phyloP scores from a whole-genome alignment of 2,797 vertebrate genomes.

The Sciurus carolinensis region DNA sequence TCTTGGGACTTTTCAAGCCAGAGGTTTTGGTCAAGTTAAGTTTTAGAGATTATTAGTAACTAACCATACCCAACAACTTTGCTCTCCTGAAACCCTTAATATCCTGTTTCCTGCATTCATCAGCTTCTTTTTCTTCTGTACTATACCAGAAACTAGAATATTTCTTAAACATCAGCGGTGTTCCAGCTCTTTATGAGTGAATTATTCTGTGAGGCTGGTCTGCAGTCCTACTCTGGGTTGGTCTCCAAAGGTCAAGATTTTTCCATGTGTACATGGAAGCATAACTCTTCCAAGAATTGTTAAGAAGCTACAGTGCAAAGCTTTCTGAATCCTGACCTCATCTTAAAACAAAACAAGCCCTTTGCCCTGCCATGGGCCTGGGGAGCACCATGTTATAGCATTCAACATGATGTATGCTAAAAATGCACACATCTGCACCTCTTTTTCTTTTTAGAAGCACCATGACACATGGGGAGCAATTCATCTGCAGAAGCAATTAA shows the following conservation, averaged over 20 bases:
- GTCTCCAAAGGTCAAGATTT: background rate
- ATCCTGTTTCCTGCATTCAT: background rate
- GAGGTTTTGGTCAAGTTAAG: background rate
- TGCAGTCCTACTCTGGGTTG: background rate
- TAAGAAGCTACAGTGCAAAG: background rate
- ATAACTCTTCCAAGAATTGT: background rate
- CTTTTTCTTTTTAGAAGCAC: background rate
- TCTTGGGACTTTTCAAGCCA: background rate
- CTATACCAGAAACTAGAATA: background rate
- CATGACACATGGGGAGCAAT: background rate
- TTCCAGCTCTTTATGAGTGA: background rate
- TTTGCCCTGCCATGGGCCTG: background rate
- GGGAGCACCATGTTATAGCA: background rate
- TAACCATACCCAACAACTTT: background rate
- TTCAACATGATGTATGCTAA: background rate
- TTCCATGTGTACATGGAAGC: background rate
- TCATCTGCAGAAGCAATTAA: background rate
- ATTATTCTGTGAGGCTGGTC: background rate
- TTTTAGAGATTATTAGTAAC: background rate
- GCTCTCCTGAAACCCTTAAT: background rate
- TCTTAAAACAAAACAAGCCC: background rate
- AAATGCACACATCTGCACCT: background rate
- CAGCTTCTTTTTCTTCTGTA: background rate
- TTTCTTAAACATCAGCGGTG: background rate
- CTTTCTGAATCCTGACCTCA: background rate